These are phyloP conservation scores for Lontra canadensis DNA, from an alignment of 2,113 vertebrate genomes.

Conservation along the genomic window DNA sequence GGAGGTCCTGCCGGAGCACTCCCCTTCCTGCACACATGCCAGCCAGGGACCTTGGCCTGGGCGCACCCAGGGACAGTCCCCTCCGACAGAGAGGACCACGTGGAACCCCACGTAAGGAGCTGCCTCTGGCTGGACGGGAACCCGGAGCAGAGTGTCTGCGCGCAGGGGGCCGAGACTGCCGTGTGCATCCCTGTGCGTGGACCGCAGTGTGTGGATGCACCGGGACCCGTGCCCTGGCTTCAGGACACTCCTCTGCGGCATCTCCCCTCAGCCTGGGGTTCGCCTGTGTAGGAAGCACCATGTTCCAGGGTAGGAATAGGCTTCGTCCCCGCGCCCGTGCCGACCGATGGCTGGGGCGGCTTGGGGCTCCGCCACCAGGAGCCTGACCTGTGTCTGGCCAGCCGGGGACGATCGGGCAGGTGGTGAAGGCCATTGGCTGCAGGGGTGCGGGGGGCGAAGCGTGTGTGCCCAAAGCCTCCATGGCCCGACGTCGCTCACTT, in stretches of 20 bases:
- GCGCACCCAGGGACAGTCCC: neutral
- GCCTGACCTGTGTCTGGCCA: neutral
- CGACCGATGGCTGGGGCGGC: accelerated
- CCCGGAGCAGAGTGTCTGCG: accelerated
- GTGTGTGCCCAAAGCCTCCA: neutral
- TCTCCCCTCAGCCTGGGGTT: no score
- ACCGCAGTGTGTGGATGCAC: accelerated
- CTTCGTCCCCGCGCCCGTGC: accelerated
- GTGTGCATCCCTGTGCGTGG: accelerated
- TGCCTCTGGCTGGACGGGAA: accelerated
- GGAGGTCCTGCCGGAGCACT: no score
- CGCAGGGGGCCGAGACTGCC: accelerated
- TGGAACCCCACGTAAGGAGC: neutral
- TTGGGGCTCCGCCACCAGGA: accelerated
- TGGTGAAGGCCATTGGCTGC: accelerated
- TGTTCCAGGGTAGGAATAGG: neutral
- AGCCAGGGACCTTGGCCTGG: neutral
- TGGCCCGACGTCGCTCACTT: accelerated
- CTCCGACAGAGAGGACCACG: neutral
- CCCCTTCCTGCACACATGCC: accelerated
- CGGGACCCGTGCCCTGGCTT: accelerated
- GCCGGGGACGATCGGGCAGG: accelerated
- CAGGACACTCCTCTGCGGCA: accelerated
- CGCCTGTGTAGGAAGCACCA: accelerated
- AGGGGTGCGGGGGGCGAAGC: accelerated